These are phyloP conservation scores for Cotesia glomerata DNA, from an alignment of 1,140 invertebrate genomes.

Conservation along the genomic window DNA sequence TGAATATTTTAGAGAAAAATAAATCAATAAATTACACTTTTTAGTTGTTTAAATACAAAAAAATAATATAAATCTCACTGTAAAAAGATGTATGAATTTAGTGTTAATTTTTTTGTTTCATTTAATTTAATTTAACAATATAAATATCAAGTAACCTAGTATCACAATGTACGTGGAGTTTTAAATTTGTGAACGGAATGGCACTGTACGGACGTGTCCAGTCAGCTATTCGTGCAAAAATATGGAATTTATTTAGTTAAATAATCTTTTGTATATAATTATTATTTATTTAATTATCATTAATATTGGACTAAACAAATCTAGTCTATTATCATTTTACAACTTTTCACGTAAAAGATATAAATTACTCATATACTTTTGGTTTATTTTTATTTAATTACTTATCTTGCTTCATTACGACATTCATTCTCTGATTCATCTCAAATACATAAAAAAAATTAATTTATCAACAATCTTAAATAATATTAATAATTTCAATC, in stretches of 20 bases:
- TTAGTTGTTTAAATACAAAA: slow-evolving; percentile 20
- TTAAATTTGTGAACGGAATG: slow-evolving; percentile 59
- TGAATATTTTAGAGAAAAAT: slow-evolving; percentile 31
- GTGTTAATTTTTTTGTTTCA: background rate
- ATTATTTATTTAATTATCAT: background rate
- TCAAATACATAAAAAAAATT: background rate
- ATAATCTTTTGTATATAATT: slow-evolving; percentile 28
- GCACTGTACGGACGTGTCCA: slow-evolving; percentile 43
- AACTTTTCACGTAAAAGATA: slow-evolving; percentile 12
- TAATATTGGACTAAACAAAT: slow-evolving; percentile 2
- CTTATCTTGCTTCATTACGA: background rate
- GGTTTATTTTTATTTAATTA: background rate
- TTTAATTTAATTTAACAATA: slow-evolving; percentile 30
- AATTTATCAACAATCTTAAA: too few species aligned
- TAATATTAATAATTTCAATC: too few species aligned
- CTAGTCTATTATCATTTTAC: slow-evolving; percentile 18
- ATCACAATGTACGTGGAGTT: slow-evolving; percentile 57
- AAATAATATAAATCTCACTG: slow-evolving; percentile 19
- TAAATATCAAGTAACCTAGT: slow-evolving; percentile 57
- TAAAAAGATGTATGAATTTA: background rate
- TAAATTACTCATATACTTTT: background rate
- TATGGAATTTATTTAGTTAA: slow-evolving; percentile 19
- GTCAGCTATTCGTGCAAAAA: slow-evolving; percentile 26
- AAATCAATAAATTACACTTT: slow-evolving; percentile 1
- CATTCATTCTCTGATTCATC: background rate